Evolutionary conservation across 1,140 invertebrate species (phyloP), one percentile per base, ranked within the genome.

Genomic region (Centruroides vittatus): DNA sequence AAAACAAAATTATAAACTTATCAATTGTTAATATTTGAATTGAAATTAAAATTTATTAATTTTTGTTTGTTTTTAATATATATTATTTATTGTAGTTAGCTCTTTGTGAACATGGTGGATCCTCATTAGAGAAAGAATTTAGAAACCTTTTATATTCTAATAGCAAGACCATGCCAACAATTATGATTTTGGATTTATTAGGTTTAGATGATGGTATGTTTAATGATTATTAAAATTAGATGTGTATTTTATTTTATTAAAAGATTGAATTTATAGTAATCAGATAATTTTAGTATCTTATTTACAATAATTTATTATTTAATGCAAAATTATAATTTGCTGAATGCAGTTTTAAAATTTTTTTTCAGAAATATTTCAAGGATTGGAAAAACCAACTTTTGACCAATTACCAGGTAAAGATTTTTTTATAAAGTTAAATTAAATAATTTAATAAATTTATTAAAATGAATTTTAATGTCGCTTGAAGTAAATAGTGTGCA

Each of bases 91-190:
- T 79, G 59, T 69, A 88, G 85, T 81, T 80, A 55, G 78, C 81
- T 35, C 73, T 88, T 48, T 88, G 83, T 71, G 83, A 85, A 69
- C 79, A 81, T 69, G 87, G 87, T 46, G 82, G 82, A 61, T 78
- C 85, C 65, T 80, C 82, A 60, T 73, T 97, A 35, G 88, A 89
- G 68, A 81, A 81, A 65, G 90, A 96, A 70, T 95, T 95, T 73
- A 85, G 89, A 68, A 86, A 89, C 68, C 77, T 93, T 55, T 74
- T 98, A 11, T 82, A 82, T 58, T 83, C 88, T 61, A 85, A 95
- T 75, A 92, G 90, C 67, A 84, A 87, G 67, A 88, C 91, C 5
- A 76, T 95, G 46, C 82, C 89, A 41, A 84, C 92, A 0, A 85
- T 92, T 6, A 81, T 85, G 55, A 77, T 97, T 35, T 73, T 94